Percentiles rank a stretch among this genome's conserved stretches.
These are phyloP conservation scores for Vultur gryphus DNA, from an alignment of 2,797 vertebrate genomes.

Conservation along the genomic window DNA sequence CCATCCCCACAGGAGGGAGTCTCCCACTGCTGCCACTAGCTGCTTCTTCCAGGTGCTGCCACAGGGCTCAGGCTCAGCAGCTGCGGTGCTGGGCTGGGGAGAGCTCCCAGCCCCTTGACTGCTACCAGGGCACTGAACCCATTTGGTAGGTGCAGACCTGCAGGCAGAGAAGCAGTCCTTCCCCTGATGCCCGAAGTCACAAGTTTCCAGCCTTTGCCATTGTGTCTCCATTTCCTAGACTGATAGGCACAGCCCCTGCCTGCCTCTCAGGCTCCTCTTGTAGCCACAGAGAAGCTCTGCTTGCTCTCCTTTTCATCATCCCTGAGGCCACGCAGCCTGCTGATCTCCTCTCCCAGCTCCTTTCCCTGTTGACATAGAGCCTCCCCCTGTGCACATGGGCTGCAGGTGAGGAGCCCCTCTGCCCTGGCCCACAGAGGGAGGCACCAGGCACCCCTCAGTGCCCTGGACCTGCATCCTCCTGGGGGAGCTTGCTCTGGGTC, in stretches of 20 bases:
- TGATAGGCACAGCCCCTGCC: not conserved
- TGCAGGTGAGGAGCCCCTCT: not conserved
- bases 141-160: not conserved
- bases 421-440: not conserved
- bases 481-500: not conserved
- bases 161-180: not conserved
- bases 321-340: accelerated
- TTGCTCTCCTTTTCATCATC: not conserved
- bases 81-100: not conserved
- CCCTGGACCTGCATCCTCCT: not conserved
- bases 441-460: not conserved
- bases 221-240: not conserved
- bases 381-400: accelerated
- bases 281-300: not conserved
- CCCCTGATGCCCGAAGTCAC: not conserved
- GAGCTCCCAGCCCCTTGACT: not conserved
- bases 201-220: not conserved
- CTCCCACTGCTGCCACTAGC: not conserved
- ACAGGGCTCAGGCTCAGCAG: not conserved
- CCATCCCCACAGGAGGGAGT: not conserved
- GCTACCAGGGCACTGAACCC: not conserved
- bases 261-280: not conserved
- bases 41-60: not conserved
- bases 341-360: not conserved
- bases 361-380: not conserved